Evolutionary conservation across 2,797 vertebrate species (phyloP), one percentile per base, ranked within the genome.

Genomic region (Ctenochaetus hawaiiensis): DNA sequence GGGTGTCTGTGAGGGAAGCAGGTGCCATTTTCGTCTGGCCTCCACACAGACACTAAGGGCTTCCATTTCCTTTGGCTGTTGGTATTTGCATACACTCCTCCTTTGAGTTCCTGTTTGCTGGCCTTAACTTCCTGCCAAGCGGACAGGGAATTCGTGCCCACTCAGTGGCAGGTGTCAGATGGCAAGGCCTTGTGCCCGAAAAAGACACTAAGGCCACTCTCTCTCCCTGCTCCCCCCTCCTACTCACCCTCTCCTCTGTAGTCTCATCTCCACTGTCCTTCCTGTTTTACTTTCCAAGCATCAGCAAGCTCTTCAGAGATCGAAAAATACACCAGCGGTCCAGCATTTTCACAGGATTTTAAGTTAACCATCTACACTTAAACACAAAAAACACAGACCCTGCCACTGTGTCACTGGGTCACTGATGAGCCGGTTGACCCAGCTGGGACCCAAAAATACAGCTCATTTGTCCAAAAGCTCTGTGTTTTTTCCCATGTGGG

Each of bases 101-200:
- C 92, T 92, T 94, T 94, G 90, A 93, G 92, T 93, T 93, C 92
- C 92, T 93, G 91, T 91, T 84, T 80, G 86, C 87, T 88, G 92
- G 90, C 86, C 79, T 89, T 78, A 79, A 92, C 93, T 95, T 95
- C 95, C 94, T 96, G 94, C 93, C 94, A 94, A 95, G 78, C 85
- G 83, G 93, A 93, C 86, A 92, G 93, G 89, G 89, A 88, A 91
- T 90, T 79, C 74, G 82, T 93, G 93, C 92, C 92, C 93, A 91
- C 91, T 89, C 94, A 91, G 94, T 93, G 93, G 95, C 95, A 96
- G 95, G 95, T 96, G 95, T 96, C 94, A 96, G 95, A 95, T 95
- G 94, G 94, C 93, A 88, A 93, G 93, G 92, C 89, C 92, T 89
- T 87, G 84, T 92, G 93, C 89, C 93, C 87, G 62, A 88, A 91